phyloP scores from a whole-genome alignment of 2,888 invertebrate species.

The Eilema caniola region DNA sequence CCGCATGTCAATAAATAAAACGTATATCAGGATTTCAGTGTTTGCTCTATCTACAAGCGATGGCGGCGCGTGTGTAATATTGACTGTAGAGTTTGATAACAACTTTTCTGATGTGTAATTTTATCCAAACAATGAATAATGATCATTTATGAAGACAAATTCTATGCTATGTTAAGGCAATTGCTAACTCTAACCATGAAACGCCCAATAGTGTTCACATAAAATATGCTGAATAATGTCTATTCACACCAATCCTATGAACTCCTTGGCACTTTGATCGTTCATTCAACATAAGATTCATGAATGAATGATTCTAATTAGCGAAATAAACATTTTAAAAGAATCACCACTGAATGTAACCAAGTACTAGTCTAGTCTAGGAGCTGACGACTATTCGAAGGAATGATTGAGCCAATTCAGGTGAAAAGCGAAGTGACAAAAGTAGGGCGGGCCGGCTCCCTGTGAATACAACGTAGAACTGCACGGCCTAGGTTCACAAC shows the following conservation, averaged over 20 bases:
- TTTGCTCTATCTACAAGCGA: slow-evolving; percentile 44
- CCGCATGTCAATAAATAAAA: slow-evolving; percentile 56
- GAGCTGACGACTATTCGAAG: slow-evolving; percentile 50
- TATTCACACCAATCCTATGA: too few species aligned
- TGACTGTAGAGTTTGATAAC: slow-evolving; percentile 51
- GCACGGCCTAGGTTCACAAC: slow-evolving; percentile 52
- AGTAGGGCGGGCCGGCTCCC: slow-evolving; percentile 56
- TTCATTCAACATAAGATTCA: slow-evolving; percentile 20
- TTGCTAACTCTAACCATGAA: neutral
- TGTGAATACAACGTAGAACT: slow-evolving; percentile 48
- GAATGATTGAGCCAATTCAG: slow-evolving; percentile 60
- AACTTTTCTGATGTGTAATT: slow-evolving; percentile 28
- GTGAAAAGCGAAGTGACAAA: slow-evolving; percentile 52
- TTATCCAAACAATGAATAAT: neutral
- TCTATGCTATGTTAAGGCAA: neutral
- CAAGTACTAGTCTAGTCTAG: slow-evolving; percentile 37
- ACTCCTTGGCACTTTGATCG: neutral
- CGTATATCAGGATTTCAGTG: slow-evolving; percentile 47
- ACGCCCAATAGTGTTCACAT: neutral
- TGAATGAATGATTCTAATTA: slow-evolving; percentile 39
- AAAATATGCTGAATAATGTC: neutral
- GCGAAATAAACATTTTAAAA: slow-evolving; percentile 34
- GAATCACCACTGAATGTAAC: slow-evolving; percentile 44
- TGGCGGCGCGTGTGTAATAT: slow-evolving; percentile 50
- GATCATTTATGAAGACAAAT: neutral